Evolutionary conservation across 2,888 invertebrate species (phyloP).

Genomic region (Pyrrhia umbra): DNA sequence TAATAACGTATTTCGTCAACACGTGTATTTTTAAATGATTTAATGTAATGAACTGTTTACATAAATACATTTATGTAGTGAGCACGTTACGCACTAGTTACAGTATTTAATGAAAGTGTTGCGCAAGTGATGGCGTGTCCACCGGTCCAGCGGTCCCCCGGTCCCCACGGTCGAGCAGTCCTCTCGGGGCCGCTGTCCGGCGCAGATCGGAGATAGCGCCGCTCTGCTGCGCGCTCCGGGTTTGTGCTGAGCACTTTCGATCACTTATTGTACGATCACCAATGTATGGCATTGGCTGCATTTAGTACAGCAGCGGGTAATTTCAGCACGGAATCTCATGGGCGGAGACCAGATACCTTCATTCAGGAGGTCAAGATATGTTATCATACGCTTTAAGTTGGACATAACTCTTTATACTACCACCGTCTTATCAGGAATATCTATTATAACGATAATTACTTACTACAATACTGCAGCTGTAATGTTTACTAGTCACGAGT

Average conservation of each 20-base stretch:
- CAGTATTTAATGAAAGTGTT: constrained; percentile 36
- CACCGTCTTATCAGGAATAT: background rate
- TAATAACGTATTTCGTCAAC: too few relatives aligned
- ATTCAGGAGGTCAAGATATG: too few relatives aligned
- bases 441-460: background rate
- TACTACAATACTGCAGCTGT: too few relatives aligned
- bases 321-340: too few relatives aligned
- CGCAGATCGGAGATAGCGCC: constrained; percentile 49
- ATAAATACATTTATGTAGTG: too few relatives aligned
- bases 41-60: background rate
- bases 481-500: too few relatives aligned
- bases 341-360: too few relatives aligned
- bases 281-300: background rate
- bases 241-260: constrained; percentile 32
- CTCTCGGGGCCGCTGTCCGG: constrained; percentile 30
- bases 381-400: background rate
- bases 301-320: background rate
- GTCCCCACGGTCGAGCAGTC: too few relatives aligned
- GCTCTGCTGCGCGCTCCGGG: constrained; percentile 38
- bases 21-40: background rate
- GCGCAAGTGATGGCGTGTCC: constrained; percentile 30
- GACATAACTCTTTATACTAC: background rate
- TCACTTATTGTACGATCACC: background rate
- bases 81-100: background rate
- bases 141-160: too few relatives aligned